phyloP scores from a whole-genome alignment of 2,888 invertebrate genomes.

The Amiota mariae region DNA sequence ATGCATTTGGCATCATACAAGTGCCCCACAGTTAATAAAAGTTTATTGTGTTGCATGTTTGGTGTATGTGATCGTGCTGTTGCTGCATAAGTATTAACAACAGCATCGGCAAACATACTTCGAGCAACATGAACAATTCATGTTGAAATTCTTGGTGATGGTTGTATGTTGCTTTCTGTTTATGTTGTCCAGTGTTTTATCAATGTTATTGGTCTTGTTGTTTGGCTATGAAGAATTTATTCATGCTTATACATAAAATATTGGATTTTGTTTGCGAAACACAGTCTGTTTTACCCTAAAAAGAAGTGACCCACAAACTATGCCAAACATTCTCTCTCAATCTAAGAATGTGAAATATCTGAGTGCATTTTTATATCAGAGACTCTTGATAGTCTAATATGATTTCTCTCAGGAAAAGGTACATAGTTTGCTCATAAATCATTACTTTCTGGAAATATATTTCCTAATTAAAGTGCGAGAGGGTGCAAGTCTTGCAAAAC shows the following conservation, averaged over 20 bases:
- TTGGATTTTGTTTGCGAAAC: background rate
- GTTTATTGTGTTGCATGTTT: background rate
- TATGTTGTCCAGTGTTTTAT: conserved; percentile 1
- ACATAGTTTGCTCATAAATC: too few species aligned
- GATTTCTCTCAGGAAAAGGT: too few species aligned
- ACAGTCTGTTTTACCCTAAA: too few species aligned
- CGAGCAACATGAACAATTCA: background rate
- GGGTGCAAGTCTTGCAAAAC: too few species aligned
- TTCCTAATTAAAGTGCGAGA: too few species aligned
- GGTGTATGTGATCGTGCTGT: background rate
- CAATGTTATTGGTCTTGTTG: background rate
- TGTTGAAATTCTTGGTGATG: too few species aligned
- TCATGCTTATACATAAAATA: background rate
- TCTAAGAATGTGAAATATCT: too few species aligned
- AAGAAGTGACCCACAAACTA: too few species aligned
- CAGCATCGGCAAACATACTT: background rate
- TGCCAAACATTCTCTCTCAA: too few species aligned
- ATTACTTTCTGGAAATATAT: too few species aligned
- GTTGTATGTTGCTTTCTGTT: background rate
- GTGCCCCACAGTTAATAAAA: background rate
- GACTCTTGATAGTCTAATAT: too few species aligned
- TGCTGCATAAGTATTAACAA: background rate
- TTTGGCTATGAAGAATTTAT: background rate
- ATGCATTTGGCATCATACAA: background rate
- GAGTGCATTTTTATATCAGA: too few species aligned